Base-by-base conservation (phyloP, 2,888 invertebrate genomes). In the Drosophila differens region DNA sequence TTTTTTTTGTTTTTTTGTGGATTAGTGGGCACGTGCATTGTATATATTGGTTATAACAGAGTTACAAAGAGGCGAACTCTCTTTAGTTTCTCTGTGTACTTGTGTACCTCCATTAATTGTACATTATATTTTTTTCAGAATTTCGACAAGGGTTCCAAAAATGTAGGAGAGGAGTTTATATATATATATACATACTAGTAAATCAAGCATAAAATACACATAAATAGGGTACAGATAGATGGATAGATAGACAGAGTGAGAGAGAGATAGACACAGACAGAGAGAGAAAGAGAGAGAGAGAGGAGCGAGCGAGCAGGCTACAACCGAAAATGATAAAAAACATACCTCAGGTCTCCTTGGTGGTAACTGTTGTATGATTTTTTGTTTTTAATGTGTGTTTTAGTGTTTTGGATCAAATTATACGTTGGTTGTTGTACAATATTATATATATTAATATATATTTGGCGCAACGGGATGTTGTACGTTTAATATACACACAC, bases 311-410 rank as follows among this genome's bases (percentile, higher is more conserved):
- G 79, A 79, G 84, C 88, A 87, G 76, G 87, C 75, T 82, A 61
- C 32, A 80, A 90, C 76, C 64, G 52, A 79, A 84, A 87, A 74
- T 68, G 52, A 76, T 72, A 76, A 83, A 83, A 83, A 91, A 95
- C 97, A 95, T 96, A 97, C 97, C 97, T 97, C 97, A 93, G 97
- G 97, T 95, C 96, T 97, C 95, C 97, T 95, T 94, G 97, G 96
- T 94, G 97, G 97, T 95, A 96, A 95, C 97, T 97, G 95, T 91
- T 78, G 78, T 79, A 72, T 82, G 81, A 83, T 80, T 73, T 66
- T 65, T 73, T 58, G 57, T 30, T 61, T 64, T 44, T 28, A n/a
- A 55, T 69, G 60, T 70, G 82, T 82, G 49, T 77, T 54, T 41
- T 54, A 65, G 59, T 74, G 66, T 66, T 64, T 52, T 74, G 70